phyloP scores from a whole-genome alignment of 2,888 invertebrate genomes.

The Subacronicta megacephala region DNA sequence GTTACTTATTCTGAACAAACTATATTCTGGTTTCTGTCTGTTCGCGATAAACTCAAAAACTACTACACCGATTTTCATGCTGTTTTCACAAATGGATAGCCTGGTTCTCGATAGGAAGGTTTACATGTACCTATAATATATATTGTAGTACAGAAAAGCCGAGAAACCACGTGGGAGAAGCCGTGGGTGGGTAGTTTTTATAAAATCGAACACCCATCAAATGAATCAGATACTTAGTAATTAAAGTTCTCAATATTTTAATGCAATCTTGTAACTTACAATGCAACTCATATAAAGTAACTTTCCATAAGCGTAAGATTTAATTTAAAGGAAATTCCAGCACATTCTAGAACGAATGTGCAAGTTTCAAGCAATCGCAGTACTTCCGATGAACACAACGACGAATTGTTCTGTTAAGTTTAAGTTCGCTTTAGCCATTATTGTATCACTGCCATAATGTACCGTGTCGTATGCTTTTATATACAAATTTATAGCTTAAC shows the following conservation, averaged over 20 bases:
- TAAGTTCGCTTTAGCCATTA: slow-evolving; percentile 60
- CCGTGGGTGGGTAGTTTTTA: no score
- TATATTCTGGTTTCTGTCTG: no score
- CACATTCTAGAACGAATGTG: neutral
- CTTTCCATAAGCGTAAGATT: neutral
- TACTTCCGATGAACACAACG: slow-evolving; percentile 39
- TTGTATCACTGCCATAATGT: slow-evolving; percentile 63
- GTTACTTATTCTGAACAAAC: no score
- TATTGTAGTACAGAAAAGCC: no score
- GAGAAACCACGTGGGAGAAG: no score
- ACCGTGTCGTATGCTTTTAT: slow-evolving; percentile 53
- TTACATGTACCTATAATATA: no score
- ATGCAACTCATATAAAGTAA: slow-evolving; percentile 8
- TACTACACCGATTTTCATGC: no score
- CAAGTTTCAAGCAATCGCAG: neutral
- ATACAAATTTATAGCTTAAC: slow-evolving; percentile 47
- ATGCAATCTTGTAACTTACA: slow-evolving; percentile 14
- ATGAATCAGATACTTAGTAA: no score
- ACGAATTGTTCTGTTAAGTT: slow-evolving; percentile 47
- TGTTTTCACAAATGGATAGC: no score
- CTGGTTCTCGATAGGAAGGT: no score
- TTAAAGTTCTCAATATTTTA: neutral
- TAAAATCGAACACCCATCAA: no score
- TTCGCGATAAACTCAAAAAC: no score
- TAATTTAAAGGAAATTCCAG: neutral